phyloP scores from a whole-genome alignment of 1,140 invertebrate species.

The Orchestia grillus region DNA sequence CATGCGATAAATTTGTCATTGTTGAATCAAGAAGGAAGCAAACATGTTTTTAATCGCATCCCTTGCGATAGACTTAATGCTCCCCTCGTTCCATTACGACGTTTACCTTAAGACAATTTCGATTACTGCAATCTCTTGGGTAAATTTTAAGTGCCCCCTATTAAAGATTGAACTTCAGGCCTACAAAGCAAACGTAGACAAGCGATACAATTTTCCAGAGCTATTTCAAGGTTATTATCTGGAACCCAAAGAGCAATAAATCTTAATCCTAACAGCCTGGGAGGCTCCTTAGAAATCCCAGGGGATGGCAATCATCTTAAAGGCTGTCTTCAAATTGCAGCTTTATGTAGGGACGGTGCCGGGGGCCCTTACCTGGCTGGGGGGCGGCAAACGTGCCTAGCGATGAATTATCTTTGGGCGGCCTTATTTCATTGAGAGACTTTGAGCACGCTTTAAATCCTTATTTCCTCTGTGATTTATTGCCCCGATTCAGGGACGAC shows the following conservation, averaged over 20 bases:
- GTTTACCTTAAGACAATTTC: neutral
- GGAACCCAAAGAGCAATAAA: constrained; percentile 23
- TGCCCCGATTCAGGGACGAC: neutral
- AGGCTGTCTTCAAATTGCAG: constrained; percentile 38
- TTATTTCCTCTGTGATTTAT: neutral
- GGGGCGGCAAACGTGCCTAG: neutral
- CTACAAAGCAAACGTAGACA: neutral
- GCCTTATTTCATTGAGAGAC: neutral
- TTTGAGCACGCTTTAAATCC: neutral
- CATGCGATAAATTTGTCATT: neutral
- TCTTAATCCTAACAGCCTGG: constrained; percentile 31
- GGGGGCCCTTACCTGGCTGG: neutral
- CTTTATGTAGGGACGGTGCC: neutral
- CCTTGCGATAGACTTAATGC: neutral
- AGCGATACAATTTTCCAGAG: constrained; percentile 7
- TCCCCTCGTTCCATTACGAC: neutral
- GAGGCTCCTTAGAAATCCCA: constrained; percentile 27
- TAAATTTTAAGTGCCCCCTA: neutral
- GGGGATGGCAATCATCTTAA: constrained; percentile 37
- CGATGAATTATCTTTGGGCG: neutral
- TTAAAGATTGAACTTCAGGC: constrained; percentile 1
- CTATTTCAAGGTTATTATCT: constrained; percentile 24
- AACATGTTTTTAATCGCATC: neutral
- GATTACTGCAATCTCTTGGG: neutral
- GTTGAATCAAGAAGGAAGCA: neutral